Evolutionary conservation across 1,140 invertebrate species (phyloP).

Genomic region (Himalopsyche phryganea): DNA sequence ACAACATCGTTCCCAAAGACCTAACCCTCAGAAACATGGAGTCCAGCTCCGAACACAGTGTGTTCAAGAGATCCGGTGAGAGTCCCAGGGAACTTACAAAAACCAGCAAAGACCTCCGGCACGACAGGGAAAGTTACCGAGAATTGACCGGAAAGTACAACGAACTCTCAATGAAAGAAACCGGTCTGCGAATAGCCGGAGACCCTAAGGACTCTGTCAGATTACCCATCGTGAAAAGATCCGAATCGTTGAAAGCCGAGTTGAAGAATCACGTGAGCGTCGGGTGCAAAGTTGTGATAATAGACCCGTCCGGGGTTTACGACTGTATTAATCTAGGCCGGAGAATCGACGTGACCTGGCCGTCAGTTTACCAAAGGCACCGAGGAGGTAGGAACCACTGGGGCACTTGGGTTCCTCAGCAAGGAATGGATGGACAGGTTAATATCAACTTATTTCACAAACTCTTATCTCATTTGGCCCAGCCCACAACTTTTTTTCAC

Average conservation of each 20-base stretch:
- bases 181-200: constrained; percentile 32
- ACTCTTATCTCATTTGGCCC: neutral
- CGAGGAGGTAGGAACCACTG: constrained; percentile 81
- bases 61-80: constrained; percentile 37
- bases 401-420: constrained; percentile 84
- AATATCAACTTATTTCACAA: constrained; percentile 17
- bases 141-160: constrained; percentile 50
- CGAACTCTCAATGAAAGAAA: constrained; percentile 46
- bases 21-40: constrained; percentile 27
- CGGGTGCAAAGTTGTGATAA: constrained; percentile 55
- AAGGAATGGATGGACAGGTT: constrained; percentile 86
- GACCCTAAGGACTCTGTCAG: constrained; percentile 42
- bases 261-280: constrained; percentile 49
- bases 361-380: constrained; percentile 79
- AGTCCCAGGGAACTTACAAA: constrained; percentile 49
- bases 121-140: constrained; percentile 48
- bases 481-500: too few relatives aligned
- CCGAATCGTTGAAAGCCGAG: constrained; percentile 51
- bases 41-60: constrained; percentile 33
- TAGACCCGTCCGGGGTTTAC: constrained; percentile 63
- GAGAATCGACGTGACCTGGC: constrained; percentile 88
- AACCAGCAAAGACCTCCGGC: constrained; percentile 47
- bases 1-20: constrained; percentile 29
- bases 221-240: constrained; percentile 47
- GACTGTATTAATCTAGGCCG: constrained; percentile 86